phyloP scores from a whole-genome alignment of 2,888 invertebrate species.

The Patella depressa region DNA sequence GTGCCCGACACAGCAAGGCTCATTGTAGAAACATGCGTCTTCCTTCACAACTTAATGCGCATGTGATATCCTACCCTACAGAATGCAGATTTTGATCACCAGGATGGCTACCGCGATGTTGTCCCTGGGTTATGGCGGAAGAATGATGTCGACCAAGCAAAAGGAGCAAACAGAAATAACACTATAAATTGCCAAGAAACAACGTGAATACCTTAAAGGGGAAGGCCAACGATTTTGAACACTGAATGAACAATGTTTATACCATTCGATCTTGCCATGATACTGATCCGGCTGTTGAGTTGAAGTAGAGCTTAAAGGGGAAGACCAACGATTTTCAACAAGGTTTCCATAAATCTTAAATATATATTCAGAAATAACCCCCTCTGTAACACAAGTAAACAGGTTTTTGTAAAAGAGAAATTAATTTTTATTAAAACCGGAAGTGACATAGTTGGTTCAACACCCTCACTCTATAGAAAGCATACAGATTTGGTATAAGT shows the following conservation, averaged over 20 bases:
- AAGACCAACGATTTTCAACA: too few species aligned
- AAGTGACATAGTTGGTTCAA: too few species aligned
- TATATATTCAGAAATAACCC: too few species aligned
- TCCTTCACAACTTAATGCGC: slow-evolving; percentile 41
- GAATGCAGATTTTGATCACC: slow-evolving; percentile 32
- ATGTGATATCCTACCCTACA: slow-evolving; percentile 34
- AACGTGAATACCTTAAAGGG: slow-evolving; percentile 31
- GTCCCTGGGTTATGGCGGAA: slow-evolving; percentile 39
- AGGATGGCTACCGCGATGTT: slow-evolving; percentile 39
- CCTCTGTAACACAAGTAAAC: too few species aligned
- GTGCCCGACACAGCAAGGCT: slow-evolving; percentile 24
- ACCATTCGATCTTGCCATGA: slow-evolving; percentile 43
- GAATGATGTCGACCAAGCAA: slow-evolving; percentile 24
- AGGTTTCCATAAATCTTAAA: too few species aligned
- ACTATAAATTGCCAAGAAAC: slow-evolving; percentile 27
- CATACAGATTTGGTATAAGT: too few species aligned
- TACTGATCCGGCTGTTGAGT: slow-evolving; percentile 37
- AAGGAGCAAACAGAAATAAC: slow-evolving; percentile 34
- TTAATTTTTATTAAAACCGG: too few species aligned
- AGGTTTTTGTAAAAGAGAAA: too few species aligned
- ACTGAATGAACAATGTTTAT: slow-evolving; percentile 5
- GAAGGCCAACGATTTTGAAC: background rate
- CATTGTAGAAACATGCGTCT: slow-evolving; percentile 27
- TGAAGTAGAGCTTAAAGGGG: slow-evolving; percentile 32
- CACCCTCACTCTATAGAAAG: too few species aligned